These are phyloP conservation scores for Neoascia interrupta DNA, from an alignment of 2,888 invertebrate species.

Conservation along the genomic window DNA sequence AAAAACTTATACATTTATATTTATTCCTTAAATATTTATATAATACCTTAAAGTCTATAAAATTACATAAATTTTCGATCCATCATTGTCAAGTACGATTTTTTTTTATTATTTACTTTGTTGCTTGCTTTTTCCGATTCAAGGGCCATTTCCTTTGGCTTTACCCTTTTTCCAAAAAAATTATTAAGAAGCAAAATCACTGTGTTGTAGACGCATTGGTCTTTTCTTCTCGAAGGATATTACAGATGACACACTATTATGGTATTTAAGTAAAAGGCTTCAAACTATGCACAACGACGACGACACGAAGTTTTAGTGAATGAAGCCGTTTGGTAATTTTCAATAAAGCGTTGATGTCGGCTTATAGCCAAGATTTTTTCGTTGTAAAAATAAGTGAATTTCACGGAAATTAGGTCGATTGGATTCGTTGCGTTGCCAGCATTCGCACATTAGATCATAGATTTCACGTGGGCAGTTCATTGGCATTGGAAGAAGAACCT, in stretches of 20 bases:
- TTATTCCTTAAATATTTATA: slow-evolving; percentile 36
- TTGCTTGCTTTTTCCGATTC: slow-evolving; percentile 1
- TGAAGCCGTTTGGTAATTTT: slow-evolving; percentile 69
- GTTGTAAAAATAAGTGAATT: slow-evolving; percentile 90
- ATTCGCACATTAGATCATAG: slow-evolving; percentile 91
- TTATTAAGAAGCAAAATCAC: slow-evolving; percentile 26
- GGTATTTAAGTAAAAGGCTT: slow-evolving; percentile 58
- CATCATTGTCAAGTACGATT: slow-evolving; percentile 63
- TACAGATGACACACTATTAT: slow-evolving; percentile 45
- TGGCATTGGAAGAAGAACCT: slow-evolving; percentile 85
- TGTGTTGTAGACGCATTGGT: slow-evolving; percentile 41
- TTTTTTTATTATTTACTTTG: too few species aligned
- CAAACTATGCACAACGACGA: slow-evolving; percentile 24
- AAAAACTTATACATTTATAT: slow-evolving; percentile 17
- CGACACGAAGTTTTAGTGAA: slow-evolving; percentile 44
- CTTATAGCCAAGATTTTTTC: slow-evolving; percentile 85
- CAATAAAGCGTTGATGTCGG: slow-evolving; percentile 75
- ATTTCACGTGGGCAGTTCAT: slow-evolving; percentile 91
- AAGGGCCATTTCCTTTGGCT: slow-evolving; percentile 26
- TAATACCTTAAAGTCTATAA: slow-evolving; percentile 45
- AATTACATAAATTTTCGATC: slow-evolving; percentile 58
- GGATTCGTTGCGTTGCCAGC: slow-evolving; percentile 90
- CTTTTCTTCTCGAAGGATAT: slow-evolving; percentile 29
- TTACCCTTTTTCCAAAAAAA: slow-evolving; percentile 23
- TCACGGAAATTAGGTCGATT: slow-evolving; percentile 90